Percentiles rank a stretch among this genome's conserved stretches.
phyloP scores from a whole-genome alignment of 2,797 vertebrate genomes.

The Argyrosomus regius region DNA sequence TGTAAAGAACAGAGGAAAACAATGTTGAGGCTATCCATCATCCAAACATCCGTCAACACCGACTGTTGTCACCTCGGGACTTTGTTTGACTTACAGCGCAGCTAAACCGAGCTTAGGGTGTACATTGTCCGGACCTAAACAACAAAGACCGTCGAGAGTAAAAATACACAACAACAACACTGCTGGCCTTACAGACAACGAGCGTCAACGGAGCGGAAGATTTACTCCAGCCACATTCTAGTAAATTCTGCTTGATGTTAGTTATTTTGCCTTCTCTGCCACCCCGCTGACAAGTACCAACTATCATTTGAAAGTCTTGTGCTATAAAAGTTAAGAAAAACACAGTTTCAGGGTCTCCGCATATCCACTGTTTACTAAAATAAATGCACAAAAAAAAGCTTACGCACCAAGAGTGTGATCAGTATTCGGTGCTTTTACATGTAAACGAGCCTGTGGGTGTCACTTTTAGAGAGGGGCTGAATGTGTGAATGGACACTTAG shows the following conservation, averaged over 20 bases:
- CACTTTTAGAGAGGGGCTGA: slow-evolving; percentile 17
- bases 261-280: slow-evolving; percentile 30
- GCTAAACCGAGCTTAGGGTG: neutral
- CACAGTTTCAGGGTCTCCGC: neutral
- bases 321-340: slow-evolving; percentile 42
- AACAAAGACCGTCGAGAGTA: slow-evolving; percentile 1
- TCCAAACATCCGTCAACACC: slow-evolving; percentile 23
- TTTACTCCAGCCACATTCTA: slow-evolving; percentile 25
- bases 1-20: slow-evolving; percentile 16
- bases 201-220: neutral
- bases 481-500: slow-evolving; percentile 59
- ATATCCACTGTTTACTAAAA: slow-evolving; percentile 24
- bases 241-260: slow-evolving; percentile 40
- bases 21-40: slow-evolving; percentile 19
- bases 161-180: slow-evolving; percentile 20
- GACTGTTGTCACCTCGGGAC: neutral
- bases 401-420: neutral
- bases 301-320: slow-evolving; percentile 32
- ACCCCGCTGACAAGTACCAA: slow-evolving; percentile 25
- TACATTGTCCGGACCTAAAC: neutral
- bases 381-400: neutral
- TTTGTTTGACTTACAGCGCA: slow-evolving; percentile 20
- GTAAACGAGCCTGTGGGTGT: slow-evolving; percentile 36
- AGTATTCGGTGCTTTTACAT: slow-evolving; percentile 22
- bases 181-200: slow-evolving; percentile 14